phyloP scores from a whole-genome alignment of 2,113 vertebrate genomes.

The Ctenodactylus gundi region DNA sequence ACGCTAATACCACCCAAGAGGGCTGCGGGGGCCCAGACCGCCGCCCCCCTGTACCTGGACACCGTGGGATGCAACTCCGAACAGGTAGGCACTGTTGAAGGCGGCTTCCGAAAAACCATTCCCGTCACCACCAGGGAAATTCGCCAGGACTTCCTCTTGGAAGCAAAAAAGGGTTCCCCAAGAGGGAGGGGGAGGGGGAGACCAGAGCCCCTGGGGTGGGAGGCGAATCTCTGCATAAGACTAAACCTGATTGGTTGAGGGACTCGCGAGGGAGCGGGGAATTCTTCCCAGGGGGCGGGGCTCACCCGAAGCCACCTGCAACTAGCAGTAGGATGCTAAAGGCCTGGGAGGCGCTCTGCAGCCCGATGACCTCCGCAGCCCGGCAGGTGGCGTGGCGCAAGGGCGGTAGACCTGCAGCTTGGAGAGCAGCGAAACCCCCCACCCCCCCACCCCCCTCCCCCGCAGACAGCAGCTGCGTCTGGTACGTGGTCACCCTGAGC shows the following conservation, averaged over 20 bases:
- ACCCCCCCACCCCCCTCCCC: too few relatives aligned
- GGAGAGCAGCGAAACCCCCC: slow-evolving; percentile 86
- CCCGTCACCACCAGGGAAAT: slow-evolving; percentile 83
- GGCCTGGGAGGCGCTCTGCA: slow-evolving; percentile 83
- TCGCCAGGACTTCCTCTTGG: slow-evolving; percentile 80
- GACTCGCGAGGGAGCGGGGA: not conserved
- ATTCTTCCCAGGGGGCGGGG: not conserved
- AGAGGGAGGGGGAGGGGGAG: not conserved
- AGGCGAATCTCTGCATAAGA: not conserved
- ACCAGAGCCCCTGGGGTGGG: not conserved
- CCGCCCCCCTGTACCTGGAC: slow-evolving; percentile 91
- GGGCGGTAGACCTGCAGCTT: slow-evolving; percentile 84
- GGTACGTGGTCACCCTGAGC: slow-evolving; percentile 88
- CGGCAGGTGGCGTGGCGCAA: slow-evolving; percentile 84
- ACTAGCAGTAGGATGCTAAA: slow-evolving; percentile 83
- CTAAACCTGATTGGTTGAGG: too few relatives aligned
- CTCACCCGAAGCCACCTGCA: slow-evolving; percentile 83
- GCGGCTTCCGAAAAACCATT: slow-evolving; percentile 89
- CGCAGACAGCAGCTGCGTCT: slow-evolving; percentile 89
- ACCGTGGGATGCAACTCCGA: slow-evolving; percentile 92
- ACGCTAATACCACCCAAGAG: too few relatives aligned
- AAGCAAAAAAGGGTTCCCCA: not conserved
- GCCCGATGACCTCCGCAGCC: slow-evolving; percentile 83
- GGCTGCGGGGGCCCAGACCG: too few relatives aligned
- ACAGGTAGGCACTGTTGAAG: slow-evolving; percentile 87